Evolutionary conservation across 2,797 vertebrate species (phyloP), one percentile per base, ranked within the genome.

Genomic region (Poecile montanus): DNA sequence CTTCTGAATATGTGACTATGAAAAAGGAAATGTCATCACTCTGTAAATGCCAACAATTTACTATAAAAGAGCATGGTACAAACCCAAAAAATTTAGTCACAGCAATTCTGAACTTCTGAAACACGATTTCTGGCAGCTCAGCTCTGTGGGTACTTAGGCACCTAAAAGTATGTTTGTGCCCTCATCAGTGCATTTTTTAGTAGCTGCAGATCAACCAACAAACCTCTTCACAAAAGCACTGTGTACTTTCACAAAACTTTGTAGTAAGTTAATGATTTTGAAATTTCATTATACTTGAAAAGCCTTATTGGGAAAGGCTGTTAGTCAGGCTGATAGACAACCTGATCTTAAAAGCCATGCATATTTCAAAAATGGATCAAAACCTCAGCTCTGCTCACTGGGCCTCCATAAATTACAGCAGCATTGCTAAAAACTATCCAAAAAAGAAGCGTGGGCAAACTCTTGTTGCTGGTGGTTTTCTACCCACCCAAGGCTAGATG

Each of bases 21-120:
- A 84, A 76, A 97, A 94, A 94, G 70, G 74, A 94, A 96, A 93
- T 96, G 85, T 92, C 92, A 95, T 80, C 79, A 70, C 66, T 84
- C 66, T 86, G 86, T 89, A 93, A 87, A 96, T 94, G 68, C 81
- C 84, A 96, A 89, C 83, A 90, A 81, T 81, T 94, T 93, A 74
- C 85, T 89, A 82, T 44, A 90, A 87, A 88, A 91, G 73, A 92
- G 88, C 73, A 51, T 10, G 48, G 66, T 85, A 45, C 30, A 77
- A 83, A 56, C 7, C 56, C 27, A 32, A 6, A 74, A 87, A 91
- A 65, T 62, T 85, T 88, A 89, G 58, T 70, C 76, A 71, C 40
- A 78, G 73, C 53, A 56, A 30, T 54, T 84, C n/a, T 85, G 61
- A 93, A 63, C 83, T 95, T 88, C 61, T 93, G 42, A 92, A 95